Base-by-base conservation (phyloP, 2,797 vertebrate genomes). In the Myotis pilosus region DNA sequence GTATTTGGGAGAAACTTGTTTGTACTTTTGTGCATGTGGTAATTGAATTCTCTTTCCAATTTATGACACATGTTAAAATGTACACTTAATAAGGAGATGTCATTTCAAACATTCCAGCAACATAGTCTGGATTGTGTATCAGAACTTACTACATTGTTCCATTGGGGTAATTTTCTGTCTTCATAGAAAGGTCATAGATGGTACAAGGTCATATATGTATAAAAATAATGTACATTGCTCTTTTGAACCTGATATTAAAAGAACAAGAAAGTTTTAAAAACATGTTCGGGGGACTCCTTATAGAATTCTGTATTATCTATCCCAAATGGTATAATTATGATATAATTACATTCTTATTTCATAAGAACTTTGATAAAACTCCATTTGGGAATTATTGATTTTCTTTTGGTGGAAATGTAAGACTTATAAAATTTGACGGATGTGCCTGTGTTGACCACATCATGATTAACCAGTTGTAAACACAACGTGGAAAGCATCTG, bases 91-190 rank as follows among this genome's bases (percentile, higher is more conserved):
- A 92, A 96, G 87, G 90, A 96, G 94, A 96, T 94, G 94, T 97
- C 91, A 94, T 94, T 96, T 94, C 88, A 97, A 91, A 95, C 22
- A 87, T 89, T 20, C 49, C 89, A 95, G 94, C 95, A 94, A 92
- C 76, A 44, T 81, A 84, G 75, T 91, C 57, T 96, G 88, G 33
- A 93, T 75, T 94, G 86, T 57, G 94, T 83, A 62, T 90, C 74
- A 95, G 62, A 92, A 88, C 76, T 74, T 76, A 85, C 44, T 88
- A 49, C 22, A 41, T 69, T 90, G 41, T 85, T 94, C 53, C 60
- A 76, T 94, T 69, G 55, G 75, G n/a, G 3, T 87, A 51, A 53
- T 91, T 62, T 90, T 93, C 68, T 44, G 44, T 90, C 62, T 82
- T 94, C 44, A 71, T 41, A 53, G 88, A 84, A 94, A 90, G n/a